Evolutionary conservation across 64 coral and sea anemone species (phyloP), one percentile per base, ranked within the genome.

Genomic region (Dendrophyllia cribrosa): DNA sequence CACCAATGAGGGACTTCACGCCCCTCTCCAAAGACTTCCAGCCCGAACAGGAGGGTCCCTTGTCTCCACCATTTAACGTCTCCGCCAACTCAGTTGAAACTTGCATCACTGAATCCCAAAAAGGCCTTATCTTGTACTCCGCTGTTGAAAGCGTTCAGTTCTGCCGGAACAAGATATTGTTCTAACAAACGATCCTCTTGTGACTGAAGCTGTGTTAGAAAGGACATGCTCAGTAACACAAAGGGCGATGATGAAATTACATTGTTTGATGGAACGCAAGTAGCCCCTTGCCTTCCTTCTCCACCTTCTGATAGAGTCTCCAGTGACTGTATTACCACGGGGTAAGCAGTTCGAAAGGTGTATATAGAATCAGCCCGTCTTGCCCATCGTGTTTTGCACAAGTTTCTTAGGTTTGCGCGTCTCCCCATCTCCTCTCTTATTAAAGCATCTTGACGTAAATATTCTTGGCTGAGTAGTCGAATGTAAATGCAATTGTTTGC

Each of bases 171-270:
- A 93, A 93, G 92, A 75, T 34, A 34, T 34, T 34, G 34, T 34
- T 34, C 34, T 34, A 34, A 34, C 34, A 93, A 93, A 80, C 84
- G 91, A 93, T 93, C 84, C 84, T 93, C 77, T 88, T 94, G 92
- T 94, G 92, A 94, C 86, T 89, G 68, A 88, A 94, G 86, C 86
- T 92, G 90, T 92, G 90, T 92, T 92, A 92, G 90, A 92, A 65
- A 89, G 88, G 11, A 78, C 88, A 79, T 89, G 74, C 88, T 92
- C 90, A 43, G 79, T 73, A 74, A 79, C 90, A 74, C 76, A 85
- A 85, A 86, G 90, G 70, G 67, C 53, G 63, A 91, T 83, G 34
- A 79, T 68, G 53, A 90, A 80, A 43, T 90, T 64, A 74, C 74
- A 91, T 59, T 91, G 89, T 58, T 47, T 83, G 74, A 92, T 92